Conservation (phyloP, 2,113 vertebrate species). For the Erythrolamprus reginae region DNA sequence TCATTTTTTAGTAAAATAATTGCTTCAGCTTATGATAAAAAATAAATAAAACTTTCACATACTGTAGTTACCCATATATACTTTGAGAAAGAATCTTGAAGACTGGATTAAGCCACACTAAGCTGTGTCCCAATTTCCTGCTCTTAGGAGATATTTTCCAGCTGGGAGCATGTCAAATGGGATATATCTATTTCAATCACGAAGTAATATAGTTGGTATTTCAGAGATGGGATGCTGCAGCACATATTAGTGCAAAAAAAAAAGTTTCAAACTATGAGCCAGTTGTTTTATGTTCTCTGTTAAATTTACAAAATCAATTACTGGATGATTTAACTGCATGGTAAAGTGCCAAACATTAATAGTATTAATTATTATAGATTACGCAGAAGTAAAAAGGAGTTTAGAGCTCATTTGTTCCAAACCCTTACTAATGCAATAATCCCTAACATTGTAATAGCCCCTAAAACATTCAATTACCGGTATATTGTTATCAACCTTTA, state of each 20-base stretch:
- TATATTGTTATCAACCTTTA: neutral
- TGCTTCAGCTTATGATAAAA: slow-evolving; percentile 51
- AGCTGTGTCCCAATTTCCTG: slow-evolving; percentile 59
- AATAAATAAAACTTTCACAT: slow-evolving; percentile 46
- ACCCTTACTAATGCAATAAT: neutral
- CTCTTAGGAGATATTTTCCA: slow-evolving; percentile 52
- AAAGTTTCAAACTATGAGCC: slow-evolving; percentile 17
- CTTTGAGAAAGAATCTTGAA: slow-evolving; percentile 49
- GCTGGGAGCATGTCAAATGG: slow-evolving; percentile 46
- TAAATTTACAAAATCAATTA: slow-evolving; percentile 54
- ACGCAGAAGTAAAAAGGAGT: neutral
- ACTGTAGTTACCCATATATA: slow-evolving; percentile 44
- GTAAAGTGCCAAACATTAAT: slow-evolving; percentile 30
- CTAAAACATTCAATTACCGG: neutral
- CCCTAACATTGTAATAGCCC: neutral
- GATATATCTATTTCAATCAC: slow-evolving; percentile 55
- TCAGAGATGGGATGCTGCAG: slow-evolving; percentile 58
- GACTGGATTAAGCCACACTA: slow-evolving; percentile 51
- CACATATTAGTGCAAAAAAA: slow-evolving; percentile 15
- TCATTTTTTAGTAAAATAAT: slow-evolving; percentile 15
- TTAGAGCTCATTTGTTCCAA: neutral
- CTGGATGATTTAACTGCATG: slow-evolving; percentile 47
- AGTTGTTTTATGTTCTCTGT: slow-evolving; percentile 27
- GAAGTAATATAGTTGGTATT: slow-evolving; percentile 58
- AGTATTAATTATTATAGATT: slow-evolving; percentile 17